Base-by-base conservation (phyloP, 1,140 invertebrate genomes). In the Drosophila tsacasi region DNA sequence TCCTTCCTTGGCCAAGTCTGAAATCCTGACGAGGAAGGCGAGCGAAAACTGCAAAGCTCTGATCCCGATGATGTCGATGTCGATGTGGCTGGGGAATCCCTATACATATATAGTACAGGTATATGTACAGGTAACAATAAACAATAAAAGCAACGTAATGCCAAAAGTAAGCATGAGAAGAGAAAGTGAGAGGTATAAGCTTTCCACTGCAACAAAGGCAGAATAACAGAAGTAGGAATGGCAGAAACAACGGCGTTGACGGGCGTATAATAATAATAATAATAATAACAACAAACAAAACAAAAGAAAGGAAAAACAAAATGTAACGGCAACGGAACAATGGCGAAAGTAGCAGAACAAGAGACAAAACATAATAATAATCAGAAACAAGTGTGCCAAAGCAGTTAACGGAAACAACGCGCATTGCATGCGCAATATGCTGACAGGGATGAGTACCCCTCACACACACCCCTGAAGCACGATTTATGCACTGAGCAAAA, bases 331-430 rank as follows among this genome's bases (percentile, higher is more conserved):
- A 54, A 67, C 8, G 52, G 54, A 83, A 69, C 66, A 84, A 90
- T 80, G 78, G 83, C 39, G 44, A 81, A 89, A 87, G 68, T 90
- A 84, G 81, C 76, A 85, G 81, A 81, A 77, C 67, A 81, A 84
- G 59, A 89, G 64, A 84, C 82, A 80, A 81, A 89, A 87, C 84
- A 87, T 85, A 90, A 90, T 90, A 90, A 90, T 90, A 90, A 90
- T 90, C 85, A 90, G 85, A 90, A 91, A 90, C 85, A 90, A 90
- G 85, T 90, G 85, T 90, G 85, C 82, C 81, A 90, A 89, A 89
- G 86, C 85, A 90, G 85, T 90, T 90, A 90, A 90, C 85, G 85
- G 85, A 90, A 90, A 85, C 82, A 89, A 89, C 84, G 86, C 82
- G 85, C 82, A 85, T 67, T 90, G 85, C 85, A 90, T 90, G 85